Conservation (phyloP, 1,140 invertebrate species). For the Anadara kagoshimensis region DNA sequence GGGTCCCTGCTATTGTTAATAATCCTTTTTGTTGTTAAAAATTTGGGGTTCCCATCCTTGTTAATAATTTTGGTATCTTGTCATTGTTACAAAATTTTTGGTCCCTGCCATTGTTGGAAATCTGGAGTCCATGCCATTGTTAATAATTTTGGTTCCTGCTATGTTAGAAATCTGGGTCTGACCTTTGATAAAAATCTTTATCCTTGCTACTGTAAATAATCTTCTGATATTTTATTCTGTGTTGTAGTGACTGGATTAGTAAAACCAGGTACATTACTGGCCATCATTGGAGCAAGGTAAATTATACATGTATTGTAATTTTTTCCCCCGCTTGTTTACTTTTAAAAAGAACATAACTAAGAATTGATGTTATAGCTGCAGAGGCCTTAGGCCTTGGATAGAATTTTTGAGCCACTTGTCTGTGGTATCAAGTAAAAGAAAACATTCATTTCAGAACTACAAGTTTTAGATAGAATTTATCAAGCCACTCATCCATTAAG, state of each 20-base stretch:
- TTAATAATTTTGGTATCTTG: too few species aligned
- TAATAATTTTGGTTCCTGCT: background rate
- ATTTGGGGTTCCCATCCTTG: too few species aligned
- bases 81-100: too few species aligned
- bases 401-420: background rate
- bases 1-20: background rate
- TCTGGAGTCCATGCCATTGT: background rate
- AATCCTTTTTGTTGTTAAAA: too few species aligned
- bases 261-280: conserved; percentile 90
- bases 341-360: background rate
- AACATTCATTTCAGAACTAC: background rate
- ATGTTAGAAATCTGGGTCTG: background rate
- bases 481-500: too few species aligned
- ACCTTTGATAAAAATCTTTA: background rate
- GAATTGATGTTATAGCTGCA: background rate
- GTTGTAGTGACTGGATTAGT: conserved; percentile 85
- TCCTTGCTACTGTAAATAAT: background rate
- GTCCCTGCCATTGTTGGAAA: background rate
- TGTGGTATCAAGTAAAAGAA: background rate
- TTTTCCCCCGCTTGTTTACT: background rate
- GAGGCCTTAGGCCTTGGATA: background rate
- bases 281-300: conserved; percentile 89
- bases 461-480: too few species aligned
- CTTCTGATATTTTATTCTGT: background rate
- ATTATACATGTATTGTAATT: background rate